These are phyloP conservation scores for Bicyclus anynana DNA, from an alignment of 1,140 invertebrate genomes.

Conservation along the genomic window DNA sequence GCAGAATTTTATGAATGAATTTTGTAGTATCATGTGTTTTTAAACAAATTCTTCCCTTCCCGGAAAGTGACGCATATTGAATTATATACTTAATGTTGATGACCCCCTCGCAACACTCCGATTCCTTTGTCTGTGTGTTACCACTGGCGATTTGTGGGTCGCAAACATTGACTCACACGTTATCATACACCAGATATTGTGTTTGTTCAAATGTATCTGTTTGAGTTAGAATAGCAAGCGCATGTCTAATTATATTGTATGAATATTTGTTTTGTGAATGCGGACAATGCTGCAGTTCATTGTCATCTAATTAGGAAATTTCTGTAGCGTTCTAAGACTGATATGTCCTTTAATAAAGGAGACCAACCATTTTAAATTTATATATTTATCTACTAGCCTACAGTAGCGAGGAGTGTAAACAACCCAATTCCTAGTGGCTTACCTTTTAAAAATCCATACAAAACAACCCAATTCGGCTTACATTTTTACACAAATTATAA, in stretches of 20 bases:
- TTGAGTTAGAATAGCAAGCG: constrained; percentile 21
- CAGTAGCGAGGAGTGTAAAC: no score
- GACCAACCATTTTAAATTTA: no score
- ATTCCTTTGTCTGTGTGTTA: constrained; percentile 58
- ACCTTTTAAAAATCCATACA: no score
- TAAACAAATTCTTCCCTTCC: constrained; percentile 16
- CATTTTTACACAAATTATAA: no score
- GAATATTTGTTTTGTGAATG: neutral
- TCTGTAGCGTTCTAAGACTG: no score
- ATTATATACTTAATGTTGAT: constrained; percentile 42
- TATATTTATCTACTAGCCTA: no score
- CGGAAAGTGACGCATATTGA: constrained; percentile 55
- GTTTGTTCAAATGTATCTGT: constrained; percentile 30
- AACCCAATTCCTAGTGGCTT: no score
- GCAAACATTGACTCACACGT: constrained; percentile 56
- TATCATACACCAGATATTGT: constrained; percentile 46
- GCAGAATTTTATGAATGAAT: no score
- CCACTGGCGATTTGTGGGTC: constrained; percentile 53
- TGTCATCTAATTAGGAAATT: neutral
- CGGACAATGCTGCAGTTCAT: neutral
- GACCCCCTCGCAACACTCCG: constrained; percentile 48
- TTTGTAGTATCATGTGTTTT: neutral
- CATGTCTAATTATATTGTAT: neutral
- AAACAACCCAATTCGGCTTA: no score
- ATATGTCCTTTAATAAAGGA: no score